phyloP scores from a whole-genome alignment of 2,113 vertebrate species.

The Sigmodon hispidus region DNA sequence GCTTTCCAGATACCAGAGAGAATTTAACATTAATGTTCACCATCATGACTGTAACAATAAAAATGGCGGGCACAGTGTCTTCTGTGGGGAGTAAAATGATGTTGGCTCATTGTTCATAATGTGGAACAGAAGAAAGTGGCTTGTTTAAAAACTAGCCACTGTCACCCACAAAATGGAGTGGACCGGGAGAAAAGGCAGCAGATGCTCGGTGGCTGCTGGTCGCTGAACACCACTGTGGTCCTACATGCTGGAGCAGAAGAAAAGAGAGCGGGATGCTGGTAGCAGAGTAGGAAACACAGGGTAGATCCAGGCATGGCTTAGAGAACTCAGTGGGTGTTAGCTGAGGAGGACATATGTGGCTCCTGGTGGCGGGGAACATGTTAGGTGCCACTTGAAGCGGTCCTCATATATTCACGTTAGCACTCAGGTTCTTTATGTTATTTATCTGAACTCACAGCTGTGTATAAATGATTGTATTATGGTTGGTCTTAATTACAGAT shows the following conservation, averaged over 20 bases:
- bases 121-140: not conserved
- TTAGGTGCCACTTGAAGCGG: not conserved
- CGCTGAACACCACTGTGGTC: not conserved
- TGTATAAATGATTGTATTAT: not conserved
- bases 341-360: not conserved
- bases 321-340: not conserved
- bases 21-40: not conserved
- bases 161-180: not conserved
- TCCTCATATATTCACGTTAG: not conserved
- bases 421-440: not conserved
- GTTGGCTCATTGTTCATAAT: not conserved
- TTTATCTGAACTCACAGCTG: constrained; percentile 20
- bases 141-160: not conserved
- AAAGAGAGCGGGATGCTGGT: not conserved
- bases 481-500: constrained; percentile 47
- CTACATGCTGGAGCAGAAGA: not conserved
- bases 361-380: not conserved
- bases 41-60: not conserved
- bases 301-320: not conserved
- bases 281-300: not conserved
- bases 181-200: not conserved
- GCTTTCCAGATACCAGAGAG: not conserved
- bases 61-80: not conserved
- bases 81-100: not conserved
- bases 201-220: not conserved